Percentiles rank a stretch among this genome's conserved stretches.
phyloP scores from a whole-genome alignment of 2,888 invertebrate genomes.

The Cantharis flavilabris region DNA sequence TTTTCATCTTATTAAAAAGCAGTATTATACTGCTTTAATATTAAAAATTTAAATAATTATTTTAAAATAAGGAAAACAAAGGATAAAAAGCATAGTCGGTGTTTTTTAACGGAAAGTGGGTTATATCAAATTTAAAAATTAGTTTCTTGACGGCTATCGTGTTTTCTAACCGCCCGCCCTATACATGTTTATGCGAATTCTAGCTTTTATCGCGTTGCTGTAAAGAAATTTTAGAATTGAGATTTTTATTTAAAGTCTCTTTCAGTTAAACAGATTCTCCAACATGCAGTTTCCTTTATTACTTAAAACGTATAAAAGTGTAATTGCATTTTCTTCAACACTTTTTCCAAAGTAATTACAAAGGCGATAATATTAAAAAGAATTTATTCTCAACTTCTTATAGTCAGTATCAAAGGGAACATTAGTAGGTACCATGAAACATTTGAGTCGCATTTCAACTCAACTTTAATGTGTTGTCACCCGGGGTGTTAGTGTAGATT shows the following conservation, averaged over 20 bases:
- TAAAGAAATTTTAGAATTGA: not conserved
- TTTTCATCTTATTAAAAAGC: not conserved
- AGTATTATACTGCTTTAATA: not conserved
- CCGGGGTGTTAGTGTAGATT: slow-evolving; percentile 25
- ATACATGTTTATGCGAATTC: slow-evolving; percentile 24
- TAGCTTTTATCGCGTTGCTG: slow-evolving; percentile 20
- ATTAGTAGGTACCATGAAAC: slow-evolving; percentile 16
- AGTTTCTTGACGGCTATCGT: not conserved
- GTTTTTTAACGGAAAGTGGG: not conserved
- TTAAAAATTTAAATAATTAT: not conserved
- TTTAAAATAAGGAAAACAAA: not conserved
- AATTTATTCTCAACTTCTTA: slow-evolving; percentile 3
- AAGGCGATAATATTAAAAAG: not conserved
- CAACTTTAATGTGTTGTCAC: slow-evolving; percentile 23
- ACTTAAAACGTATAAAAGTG: not conserved
- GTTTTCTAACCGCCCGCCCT: slow-evolving; percentile 14
- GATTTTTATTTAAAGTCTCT: not conserved
- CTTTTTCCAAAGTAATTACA: not conserved
- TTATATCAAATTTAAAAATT: not conserved
- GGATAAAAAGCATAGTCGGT: not conserved
- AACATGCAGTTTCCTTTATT: not conserved
- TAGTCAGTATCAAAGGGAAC: slow-evolving; percentile 9
- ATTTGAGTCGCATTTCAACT: slow-evolving; percentile 22
- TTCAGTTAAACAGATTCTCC: not conserved
- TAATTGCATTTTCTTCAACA: not conserved